A percentile compares a stretch with the other conserved stretches of the same genome.
Evolutionary conservation across 2,797 vertebrate genomes (phyloP).

Genomic region (Acropternis orthonyx): DNA sequence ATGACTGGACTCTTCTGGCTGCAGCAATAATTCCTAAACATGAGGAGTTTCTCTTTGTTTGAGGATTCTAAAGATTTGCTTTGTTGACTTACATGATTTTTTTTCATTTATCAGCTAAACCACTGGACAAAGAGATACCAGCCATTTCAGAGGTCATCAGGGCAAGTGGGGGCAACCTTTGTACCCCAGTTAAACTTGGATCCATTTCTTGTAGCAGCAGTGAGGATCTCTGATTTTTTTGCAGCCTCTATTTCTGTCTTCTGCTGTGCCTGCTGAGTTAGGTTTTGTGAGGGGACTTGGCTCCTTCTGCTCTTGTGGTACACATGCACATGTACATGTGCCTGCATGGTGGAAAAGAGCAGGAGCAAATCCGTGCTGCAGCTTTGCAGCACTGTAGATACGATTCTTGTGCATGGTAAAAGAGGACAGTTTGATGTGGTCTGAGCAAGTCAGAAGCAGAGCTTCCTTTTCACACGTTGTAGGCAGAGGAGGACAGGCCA

Average conservation of each 20-base stretch:
- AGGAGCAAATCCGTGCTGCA: not conserved
- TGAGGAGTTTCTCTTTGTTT: not conserved
- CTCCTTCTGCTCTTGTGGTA: not conserved
- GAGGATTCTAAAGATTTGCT: not conserved
- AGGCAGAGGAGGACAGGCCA: not conserved
- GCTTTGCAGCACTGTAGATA: not conserved
- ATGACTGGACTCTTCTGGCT: not conserved
- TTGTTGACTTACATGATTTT: not conserved
- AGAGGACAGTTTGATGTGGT: not conserved
- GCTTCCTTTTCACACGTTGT: not conserved
- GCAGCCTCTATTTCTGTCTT: not conserved
- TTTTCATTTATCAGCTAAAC: not conserved
- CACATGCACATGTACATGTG: accelerated
- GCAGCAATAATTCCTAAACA: not conserved
- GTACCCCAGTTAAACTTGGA: not conserved
- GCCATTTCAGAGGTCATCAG: not conserved
- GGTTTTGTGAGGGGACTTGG: not conserved
- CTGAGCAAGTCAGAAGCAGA: not conserved
- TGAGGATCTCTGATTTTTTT: not conserved
- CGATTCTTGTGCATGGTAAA: not conserved
- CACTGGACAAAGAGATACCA: not conserved
- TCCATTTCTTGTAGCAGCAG: not conserved
- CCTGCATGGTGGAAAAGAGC: not conserved
- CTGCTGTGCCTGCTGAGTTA: not conserved
- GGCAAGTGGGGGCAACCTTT: not conserved